Percentiles rank a stretch among this genome's conserved stretches.
These are phyloP conservation scores for Colius striatus DNA, from an alignment of 2,113 vertebrate genomes.

Conservation along the genomic window DNA sequence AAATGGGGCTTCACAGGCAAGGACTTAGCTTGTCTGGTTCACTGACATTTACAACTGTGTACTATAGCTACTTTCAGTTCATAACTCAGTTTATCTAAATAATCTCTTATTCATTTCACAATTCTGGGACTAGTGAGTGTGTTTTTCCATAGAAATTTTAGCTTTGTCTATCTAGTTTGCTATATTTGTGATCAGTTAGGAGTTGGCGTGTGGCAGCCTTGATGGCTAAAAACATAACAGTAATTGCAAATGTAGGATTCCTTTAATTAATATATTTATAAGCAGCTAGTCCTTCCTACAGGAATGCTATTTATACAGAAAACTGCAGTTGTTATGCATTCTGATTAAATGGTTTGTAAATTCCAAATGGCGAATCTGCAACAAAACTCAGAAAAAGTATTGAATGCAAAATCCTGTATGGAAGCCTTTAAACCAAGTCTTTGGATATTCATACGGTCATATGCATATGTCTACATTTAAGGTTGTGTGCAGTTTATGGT, in stretches of 20 bases:
- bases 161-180: not conserved
- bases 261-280: not conserved
- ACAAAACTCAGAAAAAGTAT: not conserved
- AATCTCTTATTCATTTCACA: slow-evolving; percentile 57
- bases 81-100: slow-evolving; percentile 67
- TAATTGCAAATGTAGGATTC: not conserved
- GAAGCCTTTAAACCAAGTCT: not conserved
- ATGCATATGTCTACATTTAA: not conserved
- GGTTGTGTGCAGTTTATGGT: not conserved
- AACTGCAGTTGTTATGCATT: not conserved
- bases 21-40: slow-evolving; percentile 63
- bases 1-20: slow-evolving; percentile 56
- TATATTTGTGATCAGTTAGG: not conserved
- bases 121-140: slow-evolving; percentile 36
- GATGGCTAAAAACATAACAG: not conserved
- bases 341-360: not conserved
- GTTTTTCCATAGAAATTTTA: slow-evolving; percentile 20
- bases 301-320: not conserved
- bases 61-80: slow-evolving; percentile 41
- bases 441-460: not conserved
- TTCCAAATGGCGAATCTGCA: not conserved
- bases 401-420: not conserved
- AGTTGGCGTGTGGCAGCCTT: not conserved
- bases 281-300: not conserved
- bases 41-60: slow-evolving; percentile 64